Evolutionary conservation across 2,797 vertebrate genomes (phyloP).

Genomic region (Parauchenoglanis ngamensis): DNA sequence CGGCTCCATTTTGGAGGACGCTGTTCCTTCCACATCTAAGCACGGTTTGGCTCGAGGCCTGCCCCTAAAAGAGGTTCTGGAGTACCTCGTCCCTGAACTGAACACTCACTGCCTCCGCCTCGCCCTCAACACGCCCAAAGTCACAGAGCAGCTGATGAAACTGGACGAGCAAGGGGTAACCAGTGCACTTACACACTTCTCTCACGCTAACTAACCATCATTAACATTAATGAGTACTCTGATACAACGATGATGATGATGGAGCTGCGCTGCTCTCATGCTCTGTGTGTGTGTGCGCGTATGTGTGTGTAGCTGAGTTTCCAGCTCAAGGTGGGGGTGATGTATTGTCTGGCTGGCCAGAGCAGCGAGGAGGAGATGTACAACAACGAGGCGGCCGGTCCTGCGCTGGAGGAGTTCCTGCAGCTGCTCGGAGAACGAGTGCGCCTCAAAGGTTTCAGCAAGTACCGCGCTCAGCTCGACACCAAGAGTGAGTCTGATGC

Average conservation of each 20-base stretch:
- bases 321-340: constrained; percentile 96
- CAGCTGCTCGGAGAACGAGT: constrained; percentile 94
- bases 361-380: constrained; percentile 99
- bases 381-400: constrained; percentile 93
- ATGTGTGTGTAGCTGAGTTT: constrained; percentile 84
- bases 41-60: constrained; percentile 92
- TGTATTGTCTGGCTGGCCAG: constrained; percentile 97
- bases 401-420: constrained; percentile 95
- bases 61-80: constrained; percentile 95
- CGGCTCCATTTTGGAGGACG: constrained; percentile 93
- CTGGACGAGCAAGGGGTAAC: constrained; percentile 96
- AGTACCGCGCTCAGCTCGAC: constrained; percentile 96
- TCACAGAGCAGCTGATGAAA: constrained; percentile 98
- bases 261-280: not conserved
- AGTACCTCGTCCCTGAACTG: constrained; percentile 92
- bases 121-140: constrained; percentile 97
- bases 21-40: constrained; percentile 93
- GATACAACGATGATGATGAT: not conserved
- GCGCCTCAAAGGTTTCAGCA: constrained; percentile 94
- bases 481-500: constrained; percentile 84
- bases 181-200: no score
- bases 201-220: not conserved
- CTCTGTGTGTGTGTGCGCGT: not conserved
- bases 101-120: constrained; percentile 92
- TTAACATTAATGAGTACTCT: not conserved